Base-by-base conservation (phyloP, 2,113 vertebrate genomes). In the Aegotheles bennettii region DNA sequence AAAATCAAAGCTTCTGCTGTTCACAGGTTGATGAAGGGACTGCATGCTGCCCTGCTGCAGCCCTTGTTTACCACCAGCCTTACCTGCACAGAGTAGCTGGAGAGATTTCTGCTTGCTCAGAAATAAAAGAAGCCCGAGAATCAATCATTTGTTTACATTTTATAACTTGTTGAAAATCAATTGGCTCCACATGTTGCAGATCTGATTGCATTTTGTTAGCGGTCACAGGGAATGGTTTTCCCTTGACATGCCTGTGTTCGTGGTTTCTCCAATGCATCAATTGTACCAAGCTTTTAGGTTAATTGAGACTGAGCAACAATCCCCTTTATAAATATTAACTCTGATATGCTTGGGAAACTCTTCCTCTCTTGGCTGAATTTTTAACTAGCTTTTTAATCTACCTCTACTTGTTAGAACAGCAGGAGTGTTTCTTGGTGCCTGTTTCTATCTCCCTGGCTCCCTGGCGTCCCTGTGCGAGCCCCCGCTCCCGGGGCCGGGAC, bases 291-390 rank as follows among this genome's bases (percentile, higher is more conserved):
- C 94, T 96, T 87, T 95, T 84, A 73, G 86, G 96, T 97, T 97
- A 98, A 98, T 97, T 97, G 97, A 96, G 95, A 96, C 87, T 93
- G 94, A 97, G 97, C 95, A 96, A 97, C 95, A 94, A 84, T 95
- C 93, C 91, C 84, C 90, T 97, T 96, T 95, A 98, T 98, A 98
- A 98, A 98, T 98, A 98, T 98, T 98, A 98, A 98, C 97, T 96
- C 81, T 87, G 97, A 92, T 96, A 97, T 97, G 97, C 97, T 98
- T 97, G 96, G 96, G 86, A 97, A 95, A 79, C 87, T 94, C 94
- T 87, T 96, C 94, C 88, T 96, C 94, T 95, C 94, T 96, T 93
- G 95, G 95, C 97, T 97, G 97, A 97, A 98, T 97, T 97, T 95
- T 97, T 98, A 98, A 98, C 96, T 94, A 97, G 96, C 93, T 97